phyloP scores from a whole-genome alignment of 92 coral and sea anemone genomes.

The Chrysogorgia sp. region DNA sequence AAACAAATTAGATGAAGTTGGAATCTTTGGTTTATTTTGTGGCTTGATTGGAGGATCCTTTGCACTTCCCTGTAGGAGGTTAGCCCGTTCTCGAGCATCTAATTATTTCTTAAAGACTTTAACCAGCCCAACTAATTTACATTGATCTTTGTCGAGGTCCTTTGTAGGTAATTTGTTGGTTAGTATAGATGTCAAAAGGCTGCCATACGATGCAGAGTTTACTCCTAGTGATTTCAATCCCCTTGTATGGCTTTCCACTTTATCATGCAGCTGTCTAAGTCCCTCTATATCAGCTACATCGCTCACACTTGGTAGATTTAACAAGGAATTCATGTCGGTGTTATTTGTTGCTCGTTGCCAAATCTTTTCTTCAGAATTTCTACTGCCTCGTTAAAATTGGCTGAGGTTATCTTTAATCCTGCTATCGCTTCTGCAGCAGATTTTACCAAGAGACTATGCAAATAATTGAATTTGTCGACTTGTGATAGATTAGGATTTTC shows the following conservation, averaged over 20 bases:
- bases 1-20: too few relatives aligned
- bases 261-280: not conserved
- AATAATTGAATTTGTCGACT: slow-evolving; percentile 20
- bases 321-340: not conserved
- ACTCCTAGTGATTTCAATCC: too few relatives aligned
- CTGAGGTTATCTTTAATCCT: slow-evolving; percentile 39
- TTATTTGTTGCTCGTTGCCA: not conserved
- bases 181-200: not conserved
- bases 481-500: not conserved
- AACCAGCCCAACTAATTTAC: not conserved
- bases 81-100: not conserved
- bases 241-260: not conserved
- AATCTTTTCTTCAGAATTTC: slow-evolving; percentile 14
- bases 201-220: not conserved
- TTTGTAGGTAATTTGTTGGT: not conserved
- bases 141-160: not conserved
- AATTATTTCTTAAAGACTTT: not conserved
- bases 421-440: slow-evolving; percentile 44
- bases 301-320: not conserved
- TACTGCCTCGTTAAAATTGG: slow-evolving; percentile 37
- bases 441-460: not conserved
- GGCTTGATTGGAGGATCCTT: too few relatives aligned
- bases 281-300: not conserved
- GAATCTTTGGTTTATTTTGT: too few relatives aligned
- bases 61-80: too few relatives aligned